phyloP scores from a whole-genome alignment of 2,888 invertebrate genomes.

The Acronicta alni region DNA sequence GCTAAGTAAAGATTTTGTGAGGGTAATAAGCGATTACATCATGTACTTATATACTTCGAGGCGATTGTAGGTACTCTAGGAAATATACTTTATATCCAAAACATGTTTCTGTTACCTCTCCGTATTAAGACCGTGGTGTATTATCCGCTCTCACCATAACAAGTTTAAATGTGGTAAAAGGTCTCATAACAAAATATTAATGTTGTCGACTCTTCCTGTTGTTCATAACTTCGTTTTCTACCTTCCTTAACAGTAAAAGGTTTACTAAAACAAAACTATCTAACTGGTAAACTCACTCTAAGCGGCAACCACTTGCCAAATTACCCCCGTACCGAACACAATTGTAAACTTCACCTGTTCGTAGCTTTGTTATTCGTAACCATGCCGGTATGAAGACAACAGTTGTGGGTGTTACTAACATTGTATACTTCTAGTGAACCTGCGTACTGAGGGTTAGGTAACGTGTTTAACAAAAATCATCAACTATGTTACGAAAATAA shows the following conservation, averaged over 20 bases:
- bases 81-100: background rate
- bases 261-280: background rate
- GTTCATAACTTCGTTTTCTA: no score
- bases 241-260: no score
- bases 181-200: background rate
- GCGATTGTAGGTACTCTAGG: background rate
- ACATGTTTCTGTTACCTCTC: background rate
- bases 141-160: background rate
- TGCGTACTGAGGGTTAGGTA: no score
- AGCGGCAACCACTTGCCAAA: conserved; percentile 3
- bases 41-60: background rate
- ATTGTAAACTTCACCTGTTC: conserved; percentile 14
- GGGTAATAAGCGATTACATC: background rate
- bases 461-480: no score
- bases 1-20: background rate
- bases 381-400: background rate
- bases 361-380: conserved; percentile 2
- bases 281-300: background rate
- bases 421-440: background rate
- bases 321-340: conserved; percentile 1
- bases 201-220: no score
- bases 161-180: background rate
- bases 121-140: background rate
- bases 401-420: background rate
- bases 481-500: no score